Evolutionary conservation across 2,113 vertebrate genomes (phyloP).

Genomic region (Isurus oxyrinchus): DNA sequence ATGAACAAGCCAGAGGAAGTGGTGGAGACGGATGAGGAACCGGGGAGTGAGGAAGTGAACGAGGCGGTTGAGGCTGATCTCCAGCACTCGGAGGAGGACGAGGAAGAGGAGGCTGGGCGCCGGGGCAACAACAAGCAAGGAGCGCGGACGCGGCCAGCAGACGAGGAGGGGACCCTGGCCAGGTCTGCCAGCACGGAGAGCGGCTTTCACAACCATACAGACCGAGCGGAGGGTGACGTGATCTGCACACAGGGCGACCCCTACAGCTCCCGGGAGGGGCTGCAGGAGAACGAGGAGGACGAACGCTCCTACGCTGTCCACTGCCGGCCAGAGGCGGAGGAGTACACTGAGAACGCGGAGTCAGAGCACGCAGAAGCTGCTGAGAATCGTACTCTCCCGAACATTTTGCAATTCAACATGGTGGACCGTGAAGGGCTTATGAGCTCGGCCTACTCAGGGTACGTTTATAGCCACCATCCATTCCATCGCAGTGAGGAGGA

Average conservation of each 20-base stretch:
- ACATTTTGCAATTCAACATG: conserved; percentile 64
- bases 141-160: conserved; percentile 48
- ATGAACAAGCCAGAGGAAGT: conserved; percentile 76
- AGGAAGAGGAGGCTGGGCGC: conserved; percentile 45
- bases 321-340: conserved; percentile 78
- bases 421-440: conserved; percentile 68
- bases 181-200: conserved; percentile 91
- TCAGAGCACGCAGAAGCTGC: conserved; percentile 72
- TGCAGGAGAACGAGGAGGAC: conserved; percentile 67
- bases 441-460: conserved; percentile 77
- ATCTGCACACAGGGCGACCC: conserved; percentile 59
- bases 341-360: conserved; percentile 82
- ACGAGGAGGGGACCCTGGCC: conserved; percentile 72
- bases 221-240: conserved; percentile 84
- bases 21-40: conserved; percentile 64
- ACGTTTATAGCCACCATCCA: conserved; percentile 73
- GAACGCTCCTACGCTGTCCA: conserved; percentile 65
- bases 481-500: conserved; percentile 65
- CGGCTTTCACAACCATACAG: conserved; percentile 88
- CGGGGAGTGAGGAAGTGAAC: conserved; percentile 57
- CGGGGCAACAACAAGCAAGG: conserved; percentile 29
- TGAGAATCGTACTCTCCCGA: conserved; percentile 57
- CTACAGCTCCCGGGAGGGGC: conserved; percentile 52
- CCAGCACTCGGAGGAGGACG: conserved; percentile 60
- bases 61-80: conserved; percentile 75